Base-by-base conservation (phyloP, 2,888 invertebrate species). In the Marronus borbonicus region DNA sequence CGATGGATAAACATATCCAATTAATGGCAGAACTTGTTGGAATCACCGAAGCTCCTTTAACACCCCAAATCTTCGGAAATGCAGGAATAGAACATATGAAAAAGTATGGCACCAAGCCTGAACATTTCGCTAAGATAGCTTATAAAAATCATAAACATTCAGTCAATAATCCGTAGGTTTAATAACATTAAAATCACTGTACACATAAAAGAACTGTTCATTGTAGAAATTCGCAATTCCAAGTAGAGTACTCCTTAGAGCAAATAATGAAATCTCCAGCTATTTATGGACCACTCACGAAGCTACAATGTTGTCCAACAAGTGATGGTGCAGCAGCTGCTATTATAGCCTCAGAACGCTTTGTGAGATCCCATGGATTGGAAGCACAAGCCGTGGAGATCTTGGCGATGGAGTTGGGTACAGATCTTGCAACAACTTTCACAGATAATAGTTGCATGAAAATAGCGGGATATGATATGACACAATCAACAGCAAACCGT, bases 61-160 rank as follows among this genome's bases (percentile, higher is more conserved):
- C 98, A 0, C 95, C 98, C 0, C 99, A 99, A 88, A 92, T 98
- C 90, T 99, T 99, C 89, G 99, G 98, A 44, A 98, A 97, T 89
- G 99, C 99, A 75, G 99, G 95, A 12, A 90, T 93, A 66, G 99
- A 99, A 86, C 98, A 99, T 86, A 98, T 98, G 97, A 92, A 96
- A 85, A 96, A 95, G 88, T 98, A 97, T 89, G 98, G 98, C 58
- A 97, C 98, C 0, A 97, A 93, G 80, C 93, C 95, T 17, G 93
- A 96, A 81, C 99, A 99, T 86, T 95, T 99, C 86, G 99, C 97
- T 0, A 99, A 99, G 90, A 98, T 99, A 85, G 99, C 99, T 0
- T 95, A 95, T 86, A 99, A 99, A 89, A 99, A 99, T 89, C 99
- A 99, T 88, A 94, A 96, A 83, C 98, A 99, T 89, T 99, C 98